A percentile compares a stretch with the other conserved stretches of the same genome.
Conservation (phyloP, 2,113 vertebrate species). For the Mastomys natalensis region DNA sequence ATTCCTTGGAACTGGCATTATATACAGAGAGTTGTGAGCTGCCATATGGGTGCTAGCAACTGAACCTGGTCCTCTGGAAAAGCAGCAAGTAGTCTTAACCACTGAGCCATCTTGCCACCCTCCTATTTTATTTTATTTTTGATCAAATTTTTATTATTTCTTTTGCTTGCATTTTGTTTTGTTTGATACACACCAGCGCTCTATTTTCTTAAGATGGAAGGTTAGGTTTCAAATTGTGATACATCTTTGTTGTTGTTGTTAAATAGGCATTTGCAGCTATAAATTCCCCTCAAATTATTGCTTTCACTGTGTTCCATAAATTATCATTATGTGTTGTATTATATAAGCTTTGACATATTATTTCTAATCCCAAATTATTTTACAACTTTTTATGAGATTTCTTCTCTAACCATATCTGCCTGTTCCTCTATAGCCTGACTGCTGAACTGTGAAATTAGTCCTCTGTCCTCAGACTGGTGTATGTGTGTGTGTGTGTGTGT, state of each 20-base stretch:
- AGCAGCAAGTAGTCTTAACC: not conserved
- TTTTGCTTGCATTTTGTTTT: not conserved
- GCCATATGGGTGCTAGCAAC: not conserved
- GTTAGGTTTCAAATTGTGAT: not conserved
- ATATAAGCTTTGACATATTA: slow-evolving; percentile 30
- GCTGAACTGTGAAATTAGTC: not conserved
- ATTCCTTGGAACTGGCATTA: not conserved
- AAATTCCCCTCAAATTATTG: slow-evolving; percentile 24
- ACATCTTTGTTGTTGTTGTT: not conserved
- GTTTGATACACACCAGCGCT: not conserved
- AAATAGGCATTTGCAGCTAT: slow-evolving; percentile 10
- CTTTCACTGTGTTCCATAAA: not conserved
- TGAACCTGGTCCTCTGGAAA: not conserved
- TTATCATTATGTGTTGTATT: not conserved
- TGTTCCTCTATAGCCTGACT: not conserved
- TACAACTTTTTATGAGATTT: slow-evolving; percentile 19
- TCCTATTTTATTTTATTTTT: not conserved
- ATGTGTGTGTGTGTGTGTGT: no score
- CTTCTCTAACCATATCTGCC: not conserved
- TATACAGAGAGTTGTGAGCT: not conserved
- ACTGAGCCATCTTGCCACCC: not conserved
- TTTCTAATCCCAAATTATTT: slow-evolving; percentile 17
- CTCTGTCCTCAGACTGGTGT: not conserved
- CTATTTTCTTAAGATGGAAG: slow-evolving; percentile 29
- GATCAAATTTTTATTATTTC: not conserved